Evolutionary conservation across 2,888 invertebrate species (phyloP), one percentile per base, ranked within the genome.

Genomic region (Hypercompe scribonia): DNA sequence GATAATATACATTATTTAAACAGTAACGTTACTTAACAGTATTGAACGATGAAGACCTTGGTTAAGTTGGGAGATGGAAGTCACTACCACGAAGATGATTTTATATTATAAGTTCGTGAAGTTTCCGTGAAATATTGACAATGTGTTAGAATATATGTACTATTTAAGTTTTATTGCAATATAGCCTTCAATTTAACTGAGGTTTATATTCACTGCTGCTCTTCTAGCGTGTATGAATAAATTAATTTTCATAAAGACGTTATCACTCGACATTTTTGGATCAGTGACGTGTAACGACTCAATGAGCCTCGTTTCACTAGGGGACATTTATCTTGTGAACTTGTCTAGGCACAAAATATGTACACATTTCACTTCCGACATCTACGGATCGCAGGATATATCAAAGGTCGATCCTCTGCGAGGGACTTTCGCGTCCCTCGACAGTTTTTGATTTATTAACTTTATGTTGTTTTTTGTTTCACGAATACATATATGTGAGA

Each of bases 371-470:
- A n/a, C 24, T 8, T n/a, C 8, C 8, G 50, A 54, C 21, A 11
- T 54, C 10, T 54, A n/a, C 11, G 50, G n/a, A 54, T 54, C 24
- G 24, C 50, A 15, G 24, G n/a, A 54, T 54, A 21, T 54, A 11
- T 54, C 50, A 54, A 54, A n/a, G n/a, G 50, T 54, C n/a, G n/a
- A 54, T 54, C 50, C n/a, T 54, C 2, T 21, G 24, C 50, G 50
- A 54, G 50, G 50, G 50, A 54, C n/a, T 54, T 54, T 54, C 50
- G 11, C 11, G 21, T 54, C 50, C 50, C n/a, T 54, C 50, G 50
- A 54, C 50, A 54, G 50, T 54, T 54, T 54, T 54, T 54, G 50
- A 54, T 54, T 54, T 54, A 54, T 54, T 54, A 54, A 54, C n/a
- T 54, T 54, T 10, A 54, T 54, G 50, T n/a, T 54, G n/a, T n/a